Evolutionary conservation across 2,888 invertebrate species (phyloP).

Genomic region (Brachypterus glaber): DNA sequence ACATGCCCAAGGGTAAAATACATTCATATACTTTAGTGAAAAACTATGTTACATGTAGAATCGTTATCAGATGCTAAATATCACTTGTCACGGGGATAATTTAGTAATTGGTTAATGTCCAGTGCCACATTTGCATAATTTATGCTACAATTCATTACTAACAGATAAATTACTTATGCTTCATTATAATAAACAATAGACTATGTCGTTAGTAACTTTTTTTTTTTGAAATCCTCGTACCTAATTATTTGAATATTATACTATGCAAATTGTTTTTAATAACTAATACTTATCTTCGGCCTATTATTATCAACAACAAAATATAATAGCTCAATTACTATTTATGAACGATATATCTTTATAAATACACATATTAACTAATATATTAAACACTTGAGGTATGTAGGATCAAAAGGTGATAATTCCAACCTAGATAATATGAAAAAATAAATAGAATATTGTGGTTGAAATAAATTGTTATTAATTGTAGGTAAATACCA

Average conservation of each 20-base stretch:
- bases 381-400: too few species aligned
- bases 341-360: too few species aligned
- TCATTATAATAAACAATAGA: constrained; percentile 6
- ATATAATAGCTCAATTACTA: too few species aligned
- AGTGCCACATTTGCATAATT: constrained; percentile 27
- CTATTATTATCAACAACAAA: too few species aligned
- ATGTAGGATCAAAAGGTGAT: too few species aligned
- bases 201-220: not conserved
- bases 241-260: not conserved
- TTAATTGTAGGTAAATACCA: too few species aligned
- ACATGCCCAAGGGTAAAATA: constrained; percentile 13
- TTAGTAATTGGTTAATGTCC: constrained; percentile 29
- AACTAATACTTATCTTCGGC: constrained; percentile 2
- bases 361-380: too few species aligned
- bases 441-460: too few species aligned
- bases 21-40: constrained; percentile 28
- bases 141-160: constrained; percentile 15
- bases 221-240: not conserved
- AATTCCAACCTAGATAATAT: too few species aligned
- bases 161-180: constrained; percentile 7
- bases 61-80: constrained; percentile 26
- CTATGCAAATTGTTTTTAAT: not conserved
- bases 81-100: constrained; percentile 31
- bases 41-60: constrained; percentile 25
- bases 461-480: too few species aligned